Base-by-base conservation (phyloP, 2,113 vertebrate genomes). In the Scalopus aquaticus region DNA sequence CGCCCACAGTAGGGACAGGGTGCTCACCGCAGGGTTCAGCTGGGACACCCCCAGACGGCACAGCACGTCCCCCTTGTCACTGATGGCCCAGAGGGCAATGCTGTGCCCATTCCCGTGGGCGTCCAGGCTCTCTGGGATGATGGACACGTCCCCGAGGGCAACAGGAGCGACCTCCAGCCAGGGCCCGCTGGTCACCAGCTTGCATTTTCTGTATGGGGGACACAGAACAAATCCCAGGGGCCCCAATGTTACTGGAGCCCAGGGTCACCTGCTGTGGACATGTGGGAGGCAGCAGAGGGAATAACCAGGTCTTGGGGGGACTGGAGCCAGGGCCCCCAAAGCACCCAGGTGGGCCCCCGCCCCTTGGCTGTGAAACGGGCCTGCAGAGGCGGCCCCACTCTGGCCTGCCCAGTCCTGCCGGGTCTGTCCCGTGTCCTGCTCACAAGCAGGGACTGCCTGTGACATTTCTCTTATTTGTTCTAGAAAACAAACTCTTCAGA, bases 61-160 rank as follows among this genome's bases (percentile, higher is more conserved):
- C 73, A 99, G 98, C 82, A 99, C 99, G 0, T 99, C 99, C n/a
- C 99, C 99, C 96, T 99, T 99, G 98, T 98, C 99, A 93, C 99
- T 99, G 97, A 99, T 98, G 30, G 99, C 99, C 99, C 99, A 99
- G 72, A 99, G 97, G 0, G 99, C 98, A 22, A 99, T 96, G 78
- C 97, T 93, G 49, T 98, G 98, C 89, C 98, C 97, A 0, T 58
- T 94, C 78, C 82, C 97, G 6, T 13, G 1, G 0, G 54, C 15
- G 0, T 19, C 42, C 0, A 76, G 70, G 67, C 97, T 97, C 3
- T 98, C 97, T 0, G 99, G 99, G 88, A 99, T 98, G 96, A 99
- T 98, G 95, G 99, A 99, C 94, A 99, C 98, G 8, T 99, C 99
- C 92, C 98, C 98, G n/a, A 99, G 98, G 20, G 98, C 65, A 0